These are phyloP conservation scores for Phoenoteleia sp. DNA, from an alignment of 2,888 invertebrate genomes.

Conservation along the genomic window DNA sequence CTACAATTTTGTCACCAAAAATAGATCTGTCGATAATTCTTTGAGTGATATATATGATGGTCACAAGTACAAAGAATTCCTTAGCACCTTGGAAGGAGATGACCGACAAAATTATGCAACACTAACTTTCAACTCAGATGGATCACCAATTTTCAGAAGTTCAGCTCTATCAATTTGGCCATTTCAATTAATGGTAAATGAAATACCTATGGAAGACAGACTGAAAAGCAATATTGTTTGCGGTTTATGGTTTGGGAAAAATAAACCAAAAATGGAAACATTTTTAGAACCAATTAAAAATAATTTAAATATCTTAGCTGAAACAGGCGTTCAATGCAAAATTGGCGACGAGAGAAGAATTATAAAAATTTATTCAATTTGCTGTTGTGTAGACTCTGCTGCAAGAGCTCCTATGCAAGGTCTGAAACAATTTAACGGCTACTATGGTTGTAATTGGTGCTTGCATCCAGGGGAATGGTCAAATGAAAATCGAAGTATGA, in stretches of 20 bases:
- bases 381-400: too few species aligned
- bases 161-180: conserved; percentile 48
- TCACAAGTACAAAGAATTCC: conserved; percentile 43
- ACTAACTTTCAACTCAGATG: too few species aligned
- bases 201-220: conserved; percentile 42
- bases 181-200: too few species aligned
- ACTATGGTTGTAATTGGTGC: too few species aligned
- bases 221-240: conserved; percentile 44
- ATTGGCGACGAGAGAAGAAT: conserved; percentile 33
- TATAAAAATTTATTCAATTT: conserved; percentile 1
- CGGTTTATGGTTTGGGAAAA: too few species aligned
- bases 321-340: conserved; percentile 30
- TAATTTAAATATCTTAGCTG: conserved; percentile 39
- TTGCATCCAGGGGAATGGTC: too few species aligned
- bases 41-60: conserved; percentile 51
- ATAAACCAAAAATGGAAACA: conserved; percentile 43
- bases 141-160: conserved; percentile 61
- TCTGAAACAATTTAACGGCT: too few species aligned
- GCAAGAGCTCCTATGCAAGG: too few species aligned
- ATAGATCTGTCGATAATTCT: not conserved
- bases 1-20: conserved; percentile 30
- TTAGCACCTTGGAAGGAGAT: conserved; percentile 31
- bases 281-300: conserved; percentile 35
- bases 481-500: too few species aligned
- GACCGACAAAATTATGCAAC: conserved; percentile 49